Percentiles rank a stretch among this genome's conserved stretches.
Conservation (phyloP, 2,113 vertebrate species). For the Isurus oxyrinchus region DNA sequence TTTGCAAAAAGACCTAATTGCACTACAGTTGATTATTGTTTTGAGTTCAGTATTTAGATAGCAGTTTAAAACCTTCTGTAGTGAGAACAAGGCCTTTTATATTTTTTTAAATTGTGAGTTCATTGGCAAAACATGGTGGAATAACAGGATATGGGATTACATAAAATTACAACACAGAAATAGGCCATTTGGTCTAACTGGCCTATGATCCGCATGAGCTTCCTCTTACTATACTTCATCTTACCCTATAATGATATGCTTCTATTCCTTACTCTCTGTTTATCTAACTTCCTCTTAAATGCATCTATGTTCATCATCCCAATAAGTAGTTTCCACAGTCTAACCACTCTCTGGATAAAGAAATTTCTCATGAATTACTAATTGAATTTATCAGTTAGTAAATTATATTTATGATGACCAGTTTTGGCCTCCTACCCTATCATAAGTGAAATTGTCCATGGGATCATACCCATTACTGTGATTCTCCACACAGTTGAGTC, state of each 20-base stretch:
- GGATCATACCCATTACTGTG: background rate
- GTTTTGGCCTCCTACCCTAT: background rate
- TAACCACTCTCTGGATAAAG: background rate
- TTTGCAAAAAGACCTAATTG: background rate
- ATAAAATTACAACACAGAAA: background rate
- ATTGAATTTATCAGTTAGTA: background rate
- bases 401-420: background rate
- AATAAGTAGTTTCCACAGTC: background rate
- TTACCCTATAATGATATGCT: background rate
- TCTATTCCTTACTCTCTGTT: background rate
- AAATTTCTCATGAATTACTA: background rate
- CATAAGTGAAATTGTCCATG: background rate
- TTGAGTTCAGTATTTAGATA: background rate
- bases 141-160: background rate
- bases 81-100: background rate
- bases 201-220: background rate
- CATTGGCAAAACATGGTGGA: background rate
- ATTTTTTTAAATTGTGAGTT: background rate
- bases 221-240: background rate
- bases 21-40: background rate
- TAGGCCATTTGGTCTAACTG: background rate
- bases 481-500: background rate
- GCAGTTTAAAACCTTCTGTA: background rate
- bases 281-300: background rate
- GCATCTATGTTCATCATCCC: background rate